Conservation (phyloP, 2,797 vertebrate species). For the Crenuchus spilurus region DNA sequence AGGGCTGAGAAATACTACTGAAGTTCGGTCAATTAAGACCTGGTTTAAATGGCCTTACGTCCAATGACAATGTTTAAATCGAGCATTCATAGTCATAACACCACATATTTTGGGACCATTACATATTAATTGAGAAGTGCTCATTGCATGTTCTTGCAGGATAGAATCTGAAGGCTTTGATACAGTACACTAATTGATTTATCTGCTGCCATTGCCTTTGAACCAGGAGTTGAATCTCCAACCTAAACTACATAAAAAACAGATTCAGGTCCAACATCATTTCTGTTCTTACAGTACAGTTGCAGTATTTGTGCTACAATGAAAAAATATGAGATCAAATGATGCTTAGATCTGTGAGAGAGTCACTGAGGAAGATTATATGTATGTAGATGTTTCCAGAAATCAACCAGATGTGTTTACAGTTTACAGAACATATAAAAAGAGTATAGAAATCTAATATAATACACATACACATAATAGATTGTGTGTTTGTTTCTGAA, state of each 20-base stretch:
- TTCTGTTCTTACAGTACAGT: conserved; percentile 47
- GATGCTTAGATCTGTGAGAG: conserved; percentile 29
- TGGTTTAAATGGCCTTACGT: not conserved
- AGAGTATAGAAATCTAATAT: conserved; percentile 53
- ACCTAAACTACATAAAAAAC: conserved; percentile 9
- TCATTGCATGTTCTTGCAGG: conserved; percentile 12
- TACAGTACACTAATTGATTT: conserved; percentile 36
- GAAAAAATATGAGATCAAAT: conserved; percentile 47
- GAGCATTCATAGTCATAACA: conserved; percentile 9
- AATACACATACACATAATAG: conserved; percentile 38
- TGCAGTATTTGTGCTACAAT: conserved; percentile 43
- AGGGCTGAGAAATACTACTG: not conserved
- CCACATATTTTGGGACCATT: conserved; percentile 25
- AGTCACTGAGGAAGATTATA: conserved; percentile 11
- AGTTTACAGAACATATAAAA: conserved; percentile 48
- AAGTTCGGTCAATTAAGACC: conserved; percentile 1
- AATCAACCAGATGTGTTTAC: conserved; percentile 45
- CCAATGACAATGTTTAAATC: not conserved
- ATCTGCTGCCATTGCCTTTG: not conserved
- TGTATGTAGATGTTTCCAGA: no score
- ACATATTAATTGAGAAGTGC: conserved; percentile 26
- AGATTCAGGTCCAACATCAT: conserved; percentile 29
- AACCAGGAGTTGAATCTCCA: conserved; percentile 6
- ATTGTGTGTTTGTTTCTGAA: conserved; percentile 39
- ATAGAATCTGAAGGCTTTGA: conserved; percentile 14